Evolutionary conservation across 2,888 invertebrate genomes (phyloP).

Genomic region (Heliconius aoede): DNA sequence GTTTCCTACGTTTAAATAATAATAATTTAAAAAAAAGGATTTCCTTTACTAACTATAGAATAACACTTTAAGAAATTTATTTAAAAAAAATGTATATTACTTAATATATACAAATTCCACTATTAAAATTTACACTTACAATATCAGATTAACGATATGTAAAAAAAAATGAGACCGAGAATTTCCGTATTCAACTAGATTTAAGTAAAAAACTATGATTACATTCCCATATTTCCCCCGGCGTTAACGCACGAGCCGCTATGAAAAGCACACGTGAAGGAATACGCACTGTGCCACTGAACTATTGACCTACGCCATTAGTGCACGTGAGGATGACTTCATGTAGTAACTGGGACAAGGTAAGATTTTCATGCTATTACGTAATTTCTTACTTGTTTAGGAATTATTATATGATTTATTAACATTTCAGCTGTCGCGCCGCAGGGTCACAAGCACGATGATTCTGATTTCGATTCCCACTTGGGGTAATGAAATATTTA

Average conservation of each 20-base stretch:
- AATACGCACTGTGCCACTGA: constrained; percentile 60
- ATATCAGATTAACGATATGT: too few species aligned
- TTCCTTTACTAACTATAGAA: too few species aligned
- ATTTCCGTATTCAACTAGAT: constrained; percentile 8
- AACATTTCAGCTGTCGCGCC: neutral
- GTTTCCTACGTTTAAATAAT: too few species aligned
- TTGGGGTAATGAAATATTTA: neutral
- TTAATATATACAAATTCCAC: too few species aligned
- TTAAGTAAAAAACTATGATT: constrained; percentile 22
- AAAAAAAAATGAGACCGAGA: neutral
- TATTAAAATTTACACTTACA: too few species aligned
- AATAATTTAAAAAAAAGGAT: too few species aligned
- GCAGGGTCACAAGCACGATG: too few species aligned
- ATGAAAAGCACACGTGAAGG: constrained; percentile 61
- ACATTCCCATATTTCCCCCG: constrained; percentile 59
- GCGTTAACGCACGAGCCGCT: constrained; percentile 64
- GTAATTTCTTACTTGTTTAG: neutral
- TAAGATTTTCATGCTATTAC: neutral
- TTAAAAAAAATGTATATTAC: too few species aligned
- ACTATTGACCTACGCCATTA: constrained; percentile 58
- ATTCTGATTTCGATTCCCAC: neutral
- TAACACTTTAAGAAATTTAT: too few species aligned
- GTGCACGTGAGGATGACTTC: constrained; percentile 11
- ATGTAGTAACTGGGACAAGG: neutral
- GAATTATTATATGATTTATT: too few species aligned